Evolutionary conservation across 1,140 invertebrate genomes (phyloP), one percentile per base, ranked within the genome.

Genomic region (Pogonomyrmex barbatus): DNA sequence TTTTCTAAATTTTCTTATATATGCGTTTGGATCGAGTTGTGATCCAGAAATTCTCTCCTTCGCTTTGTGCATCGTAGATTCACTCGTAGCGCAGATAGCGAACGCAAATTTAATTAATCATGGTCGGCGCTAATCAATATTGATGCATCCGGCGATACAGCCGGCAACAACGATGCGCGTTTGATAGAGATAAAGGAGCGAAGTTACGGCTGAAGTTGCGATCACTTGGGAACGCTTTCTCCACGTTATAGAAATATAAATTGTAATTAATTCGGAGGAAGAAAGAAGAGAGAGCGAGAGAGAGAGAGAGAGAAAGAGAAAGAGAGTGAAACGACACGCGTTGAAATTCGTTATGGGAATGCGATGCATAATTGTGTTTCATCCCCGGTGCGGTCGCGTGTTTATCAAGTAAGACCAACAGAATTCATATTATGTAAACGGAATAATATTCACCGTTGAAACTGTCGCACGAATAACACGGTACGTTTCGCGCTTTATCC

Each of bases 131-230:
- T 83, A 75, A 83, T 83, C 68, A 73, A 83, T 83, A 83, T 83
- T 75, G 79, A 73, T 83, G 68, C 47, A 62, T 30, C 54, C 54
- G 54, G 4, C 33, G 63, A 81, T 70, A 47, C 1, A 47, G 10
- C 47, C 14, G 24, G 56, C 54, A 75, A 75, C 54, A 83, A 73
- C 71, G 45, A 62, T 17, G 50, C 65, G 10, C 39, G 5, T 83
- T 83, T 83, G 68, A 83, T 75, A 73, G 42, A 82, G 79, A 83
- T 75, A 73, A 75, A 83, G 79, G 67, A 83, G 68, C 42, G 9
- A 83, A 83, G 79, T 83, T 83, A 39, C 68, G 33, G 60, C 60
- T 73, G 67, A 71, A 60, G 79, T 58, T 71, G 52, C 42, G 30
- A 83, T 83, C 68, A 58, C 68, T 83, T 47, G 68, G 45, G 54